Conservation (phyloP, 2,797 vertebrate genomes). For the Cynodonichthys magdalenae region DNA sequence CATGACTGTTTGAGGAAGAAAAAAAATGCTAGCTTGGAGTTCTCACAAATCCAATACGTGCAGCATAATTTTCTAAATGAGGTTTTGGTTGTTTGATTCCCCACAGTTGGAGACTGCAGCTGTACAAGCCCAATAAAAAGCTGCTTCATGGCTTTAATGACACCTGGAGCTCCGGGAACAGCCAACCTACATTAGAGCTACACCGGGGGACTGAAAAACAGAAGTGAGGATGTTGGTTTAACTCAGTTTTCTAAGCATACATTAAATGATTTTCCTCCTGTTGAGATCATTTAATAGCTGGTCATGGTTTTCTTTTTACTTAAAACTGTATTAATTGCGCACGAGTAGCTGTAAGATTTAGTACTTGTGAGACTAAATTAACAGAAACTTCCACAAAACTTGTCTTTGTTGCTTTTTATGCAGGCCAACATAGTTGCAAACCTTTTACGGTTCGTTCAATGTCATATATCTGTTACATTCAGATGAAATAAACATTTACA, state of each 20-base stretch:
- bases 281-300: constrained; percentile 28
- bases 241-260: constrained; percentile 8
- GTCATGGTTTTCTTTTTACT: not conserved
- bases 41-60: not conserved
- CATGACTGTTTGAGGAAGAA: no score
- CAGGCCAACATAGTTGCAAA: no score
- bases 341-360: constrained; percentile 5
- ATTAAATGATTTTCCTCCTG: not conserved
- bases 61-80: not conserved
- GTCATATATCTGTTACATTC: no score
- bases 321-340: not conserved
- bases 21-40: not conserved
- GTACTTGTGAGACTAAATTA: no score
- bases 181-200: constrained; percentile 56
- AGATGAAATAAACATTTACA: no score
- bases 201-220: constrained; percentile 1
- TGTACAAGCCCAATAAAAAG: constrained; percentile 12
- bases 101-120: constrained; percentile 21
- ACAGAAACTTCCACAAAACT: no score
- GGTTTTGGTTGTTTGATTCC: not conserved
- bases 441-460: no score
- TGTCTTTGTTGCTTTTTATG: no score
- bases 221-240: constrained; percentile 17
- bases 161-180: constrained; percentile 50
- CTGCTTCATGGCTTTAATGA: constrained; percentile 30